phyloP scores from a whole-genome alignment of 2,888 invertebrate genomes.

The Caenorhabditis becei region DNA sequence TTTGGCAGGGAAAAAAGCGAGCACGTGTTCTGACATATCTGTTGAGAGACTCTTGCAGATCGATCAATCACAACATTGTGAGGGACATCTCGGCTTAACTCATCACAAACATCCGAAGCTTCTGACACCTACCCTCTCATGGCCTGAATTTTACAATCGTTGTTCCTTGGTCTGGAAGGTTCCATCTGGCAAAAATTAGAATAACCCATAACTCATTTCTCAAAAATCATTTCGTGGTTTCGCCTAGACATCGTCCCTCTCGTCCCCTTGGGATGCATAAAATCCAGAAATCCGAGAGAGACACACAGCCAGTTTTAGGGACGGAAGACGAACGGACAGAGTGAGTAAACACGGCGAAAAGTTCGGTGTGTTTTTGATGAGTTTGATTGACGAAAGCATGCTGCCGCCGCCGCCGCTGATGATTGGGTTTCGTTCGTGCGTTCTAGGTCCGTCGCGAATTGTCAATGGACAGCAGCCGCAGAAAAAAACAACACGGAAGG shows the following conservation, averaged over 20 bases:
- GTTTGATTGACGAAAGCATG: constrained; percentile 53
- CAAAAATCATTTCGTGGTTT: not conserved
- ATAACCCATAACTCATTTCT: constrained; percentile 1
- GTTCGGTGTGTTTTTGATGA: constrained; percentile 48
- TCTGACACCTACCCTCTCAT: too few relatives aligned
- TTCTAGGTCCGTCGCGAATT: constrained; percentile 6
- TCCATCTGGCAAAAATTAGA: too few relatives aligned
- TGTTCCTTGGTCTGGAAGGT: too few relatives aligned
- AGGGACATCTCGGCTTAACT: too few relatives aligned
- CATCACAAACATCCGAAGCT: too few relatives aligned
- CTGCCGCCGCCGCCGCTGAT: constrained; percentile 20
- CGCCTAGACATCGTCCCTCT: not conserved
- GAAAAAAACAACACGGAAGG: constrained; percentile 29
- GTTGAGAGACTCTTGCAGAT: too few relatives aligned
- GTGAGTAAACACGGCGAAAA: constrained; percentile 7
- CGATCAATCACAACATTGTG: too few relatives aligned
- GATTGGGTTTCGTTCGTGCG: constrained; percentile 39
- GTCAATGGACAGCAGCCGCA: constrained; percentile 19
- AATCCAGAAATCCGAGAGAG: not conserved
- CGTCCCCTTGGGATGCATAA: not conserved
- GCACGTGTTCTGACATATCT: too few relatives aligned
- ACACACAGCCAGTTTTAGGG: not conserved
- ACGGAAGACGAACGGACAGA: constrained; percentile 11
- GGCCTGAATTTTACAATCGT: too few relatives aligned
- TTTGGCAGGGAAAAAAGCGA: too few relatives aligned